phyloP scores from a whole-genome alignment of 2,888 invertebrate species.

The Crematogaster levior region DNA sequence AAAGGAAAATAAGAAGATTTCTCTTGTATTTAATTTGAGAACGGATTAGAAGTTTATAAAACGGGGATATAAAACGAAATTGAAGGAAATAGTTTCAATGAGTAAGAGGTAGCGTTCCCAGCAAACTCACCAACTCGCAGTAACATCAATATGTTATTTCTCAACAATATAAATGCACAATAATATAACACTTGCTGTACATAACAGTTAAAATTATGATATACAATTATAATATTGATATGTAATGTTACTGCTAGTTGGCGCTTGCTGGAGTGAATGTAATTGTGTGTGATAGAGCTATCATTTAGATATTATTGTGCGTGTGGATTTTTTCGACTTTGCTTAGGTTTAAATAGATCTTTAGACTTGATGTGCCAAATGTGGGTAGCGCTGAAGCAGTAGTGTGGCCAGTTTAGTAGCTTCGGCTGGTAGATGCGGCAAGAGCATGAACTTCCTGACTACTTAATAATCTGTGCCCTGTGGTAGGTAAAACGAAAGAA shows the following conservation, averaged over 20 bases:
- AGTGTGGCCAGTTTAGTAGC: slow-evolving; percentile 55
- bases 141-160: too few relatives aligned
- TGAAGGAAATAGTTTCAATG: background rate
- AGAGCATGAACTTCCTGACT: slow-evolving; percentile 84
- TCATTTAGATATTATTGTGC: background rate
- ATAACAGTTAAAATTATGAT: too few relatives aligned
- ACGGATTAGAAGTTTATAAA: background rate
- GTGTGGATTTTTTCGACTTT: background rate
- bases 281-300: background rate
- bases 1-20: background rate
- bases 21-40: background rate
- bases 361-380: slow-evolving; percentile 28
- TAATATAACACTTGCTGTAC: too few relatives aligned
- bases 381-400: slow-evolving; percentile 43
- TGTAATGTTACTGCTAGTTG: too few relatives aligned
- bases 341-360: slow-evolving; percentile 33
- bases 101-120: background rate
- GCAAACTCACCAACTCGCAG: too few relatives aligned
- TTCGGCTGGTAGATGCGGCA: slow-evolving; percentile 73
- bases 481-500: slow-evolving; percentile 88
- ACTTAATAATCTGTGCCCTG: slow-evolving; percentile 84
- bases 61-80: background rate
- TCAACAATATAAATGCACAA: too few relatives aligned
- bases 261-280: background rate
- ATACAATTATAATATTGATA: too few relatives aligned